Percentiles rank a stretch among this genome's conserved stretches.
phyloP scores from a whole-genome alignment of 2,113 vertebrate species.

The Ahaetulla prasina region DNA sequence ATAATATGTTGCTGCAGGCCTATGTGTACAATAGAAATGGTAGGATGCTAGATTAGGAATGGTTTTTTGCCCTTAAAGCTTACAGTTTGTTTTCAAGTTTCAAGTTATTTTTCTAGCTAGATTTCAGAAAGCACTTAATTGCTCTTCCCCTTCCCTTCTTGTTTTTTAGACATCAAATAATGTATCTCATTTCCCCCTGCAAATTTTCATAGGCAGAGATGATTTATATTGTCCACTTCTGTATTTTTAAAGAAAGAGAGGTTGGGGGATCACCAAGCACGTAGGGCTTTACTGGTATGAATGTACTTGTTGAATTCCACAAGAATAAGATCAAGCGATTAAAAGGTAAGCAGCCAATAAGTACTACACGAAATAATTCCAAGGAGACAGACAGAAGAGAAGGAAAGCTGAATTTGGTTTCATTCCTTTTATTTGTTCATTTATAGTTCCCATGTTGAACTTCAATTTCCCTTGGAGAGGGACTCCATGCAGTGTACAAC shows the following conservation, averaged over 20 bases:
- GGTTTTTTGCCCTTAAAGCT: background rate
- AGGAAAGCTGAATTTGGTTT: background rate
- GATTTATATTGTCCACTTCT: background rate
- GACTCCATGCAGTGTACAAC: background rate
- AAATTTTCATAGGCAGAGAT: background rate
- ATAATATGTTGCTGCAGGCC: background rate
- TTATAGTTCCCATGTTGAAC: background rate
- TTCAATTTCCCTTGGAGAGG: background rate
- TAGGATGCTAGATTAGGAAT: background rate
- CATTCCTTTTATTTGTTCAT: background rate
- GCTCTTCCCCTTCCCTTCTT: background rate
- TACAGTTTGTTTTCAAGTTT: background rate
- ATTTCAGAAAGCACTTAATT: background rate
- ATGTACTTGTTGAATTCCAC: background rate
- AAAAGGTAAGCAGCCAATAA: background rate
- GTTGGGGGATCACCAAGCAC: background rate
- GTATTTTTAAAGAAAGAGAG: background rate
- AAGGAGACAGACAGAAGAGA: background rate
- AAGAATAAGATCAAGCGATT: background rate
- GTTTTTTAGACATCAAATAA: background rate
- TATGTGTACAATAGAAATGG: background rate
- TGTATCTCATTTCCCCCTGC: background rate
- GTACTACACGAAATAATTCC: background rate
- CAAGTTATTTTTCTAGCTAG: background rate
- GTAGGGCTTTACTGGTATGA: background rate